Base-by-base conservation (phyloP, 2,888 invertebrate species). In the Theretra japonica region DNA sequence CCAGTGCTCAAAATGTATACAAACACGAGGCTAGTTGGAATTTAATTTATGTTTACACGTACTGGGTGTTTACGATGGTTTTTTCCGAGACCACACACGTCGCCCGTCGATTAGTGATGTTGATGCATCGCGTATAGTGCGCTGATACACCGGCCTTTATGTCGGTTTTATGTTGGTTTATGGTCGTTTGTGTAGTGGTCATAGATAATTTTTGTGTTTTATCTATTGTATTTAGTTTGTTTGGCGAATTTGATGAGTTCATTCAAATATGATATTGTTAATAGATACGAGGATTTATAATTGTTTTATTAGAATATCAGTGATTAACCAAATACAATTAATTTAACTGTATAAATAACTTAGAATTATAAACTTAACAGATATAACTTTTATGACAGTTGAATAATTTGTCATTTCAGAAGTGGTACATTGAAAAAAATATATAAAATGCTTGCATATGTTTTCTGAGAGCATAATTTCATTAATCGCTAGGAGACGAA, bases 41-140 rank as follows among this genome's bases (percentile, higher is more conserved):
- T 87, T 85, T 88, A 89, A 90, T 90, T 87, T 86, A 84, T 88
- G 88, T 90, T 88, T 86, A 88, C 88, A 87, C 82, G 78, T 77
- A 73, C 74, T 69, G 68, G 25, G 59, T 80, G 83, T 80, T 83
- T 83, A 80, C 78, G 73, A 76, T 76, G 83, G 82, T 83, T 83
- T 84, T 85, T 82, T 83, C 71, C 57, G 70, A 75, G 88, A 86
- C 88, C 88, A 87, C 88, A 87, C 88, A 88, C 87, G 83, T 74
- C 73, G 85, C 76, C 80, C 73, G 84, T 77, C 81, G 86, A 86
- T 85, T 86, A 84, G 82, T 75, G 62, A 11, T 62, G 65, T 19
- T 65, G 62, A 70, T 50, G 62, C 30, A 53, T 69, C 25, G 30
- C 8, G 15, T 4, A 23, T 65, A 65, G 41, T 23, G 65, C 21